phyloP scores from a whole-genome alignment of 1,140 invertebrate genomes.

The Trichonephila clavata region DNA sequence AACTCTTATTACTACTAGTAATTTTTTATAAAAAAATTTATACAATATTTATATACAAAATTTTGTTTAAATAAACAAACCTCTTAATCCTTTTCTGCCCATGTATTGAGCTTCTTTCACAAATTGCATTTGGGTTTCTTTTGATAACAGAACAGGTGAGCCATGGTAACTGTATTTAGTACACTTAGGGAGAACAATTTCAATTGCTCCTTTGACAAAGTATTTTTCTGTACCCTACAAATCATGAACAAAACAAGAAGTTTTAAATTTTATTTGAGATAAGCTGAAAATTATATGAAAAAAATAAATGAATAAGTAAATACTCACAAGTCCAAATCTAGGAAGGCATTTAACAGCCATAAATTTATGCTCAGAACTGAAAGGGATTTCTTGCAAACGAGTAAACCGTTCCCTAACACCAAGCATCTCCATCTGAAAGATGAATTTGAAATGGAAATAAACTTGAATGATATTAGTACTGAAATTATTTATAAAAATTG shows the following conservation, averaged over 20 bases:
- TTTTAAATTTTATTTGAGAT: background rate
- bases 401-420: conserved; percentile 90
- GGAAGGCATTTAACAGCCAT: conserved; percentile 97
- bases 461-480: background rate
- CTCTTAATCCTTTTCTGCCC: conserved; percentile 88
- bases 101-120: conserved; percentile 85
- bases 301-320: conserved; percentile 57
- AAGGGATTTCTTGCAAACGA: conserved; percentile 96
- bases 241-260: background rate
- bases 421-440: conserved; percentile 88
- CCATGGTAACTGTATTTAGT: conserved; percentile 90
- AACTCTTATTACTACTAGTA: no score
- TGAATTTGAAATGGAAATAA: background rate
- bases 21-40: no score
- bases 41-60: no score
- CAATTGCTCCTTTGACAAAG: conserved; percentile 97
- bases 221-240: conserved; percentile 86
- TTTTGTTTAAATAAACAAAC: conserved; percentile 78
- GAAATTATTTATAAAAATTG: background rate
- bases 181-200: conserved; percentile 93
- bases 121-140: conserved; percentile 91
- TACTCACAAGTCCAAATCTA: conserved; percentile 87
- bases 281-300: background rate
- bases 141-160: conserved; percentile 86
- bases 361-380: conserved; percentile 98